phyloP scores from a whole-genome alignment of 2,888 invertebrate species.

The Agrotis ipsilon region DNA sequence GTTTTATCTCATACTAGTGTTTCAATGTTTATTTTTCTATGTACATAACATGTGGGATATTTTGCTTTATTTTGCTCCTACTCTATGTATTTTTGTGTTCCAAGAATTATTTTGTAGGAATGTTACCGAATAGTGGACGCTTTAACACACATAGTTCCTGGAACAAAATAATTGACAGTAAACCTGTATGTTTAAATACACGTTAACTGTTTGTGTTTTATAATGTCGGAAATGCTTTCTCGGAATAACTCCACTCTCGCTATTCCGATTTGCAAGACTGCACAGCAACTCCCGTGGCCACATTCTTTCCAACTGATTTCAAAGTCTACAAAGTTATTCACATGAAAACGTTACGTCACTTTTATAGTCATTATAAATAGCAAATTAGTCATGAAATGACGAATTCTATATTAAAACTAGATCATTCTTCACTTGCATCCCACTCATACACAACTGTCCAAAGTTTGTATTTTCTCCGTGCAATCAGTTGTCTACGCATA shows the following conservation, averaged over 20 bases:
- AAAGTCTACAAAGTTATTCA: no score
- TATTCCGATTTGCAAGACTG: no score
- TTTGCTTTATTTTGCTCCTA: background rate
- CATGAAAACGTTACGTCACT: no score
- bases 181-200: no score
- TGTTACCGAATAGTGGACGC: background rate
- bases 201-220: no score
- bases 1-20: constrained; percentile 55
- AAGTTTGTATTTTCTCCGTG: constrained; percentile 65
- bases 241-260: no score
- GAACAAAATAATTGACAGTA: no score
- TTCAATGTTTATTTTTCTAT: constrained; percentile 52
- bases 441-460: constrained; percentile 35
- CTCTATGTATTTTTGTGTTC: background rate
- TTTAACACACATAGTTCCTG: background rate
- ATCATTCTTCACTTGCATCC: constrained; percentile 24
- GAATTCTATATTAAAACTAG: constrained; percentile 23
- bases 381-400: background rate
- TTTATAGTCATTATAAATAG: no score
- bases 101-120: background rate
- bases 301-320: no score
- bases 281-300: no score
- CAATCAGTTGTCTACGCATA: constrained; percentile 74
- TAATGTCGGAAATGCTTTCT: no score
- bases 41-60: constrained; percentile 28